Base-by-base conservation (phyloP, 2,113 vertebrate genomes). In the Rhinoptilus africanus region DNA sequence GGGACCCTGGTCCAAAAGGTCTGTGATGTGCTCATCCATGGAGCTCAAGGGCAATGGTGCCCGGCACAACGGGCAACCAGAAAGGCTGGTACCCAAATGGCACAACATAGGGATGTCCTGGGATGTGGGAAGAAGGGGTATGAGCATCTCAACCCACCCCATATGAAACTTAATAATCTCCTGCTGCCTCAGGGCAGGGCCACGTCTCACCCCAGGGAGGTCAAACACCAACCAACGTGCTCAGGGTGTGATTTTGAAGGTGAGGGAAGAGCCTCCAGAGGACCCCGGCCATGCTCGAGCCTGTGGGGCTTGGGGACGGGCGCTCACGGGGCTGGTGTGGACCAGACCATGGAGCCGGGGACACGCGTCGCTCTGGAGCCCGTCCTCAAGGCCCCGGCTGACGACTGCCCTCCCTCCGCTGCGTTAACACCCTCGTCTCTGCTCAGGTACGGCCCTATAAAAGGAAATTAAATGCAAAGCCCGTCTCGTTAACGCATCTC, bases 151-250 rank as follows among this genome's bases (percentile, higher is more conserved):
- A 3, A 2, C 34, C 51, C 67, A 56, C 32, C 26, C 27, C 34
- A 1, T 3, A 5, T 7, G 2, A 6, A 47, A 10, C 22, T 8
- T 6, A 4, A 20, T 28, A 4, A 12, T 4, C 45, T 34, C 62
- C 51, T 28, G 14, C 16, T 4, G 7, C n/a, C 47, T 9, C 47
- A 2, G 1, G 3, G 73, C 59, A 28, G 2, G 3, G 60, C 57
- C 13, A 0, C 1, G 9, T 32, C 30, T 54, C 30, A 12, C 48
- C 22, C 43, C 41, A 28, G 1, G 62, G 5, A 26, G 59, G 37
- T 50, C 15, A 7, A 13, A 63, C 11, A 0, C 63, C 39, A 12
- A 63, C n/a, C n/a, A n/a, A n/a, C n/a, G 2, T 2, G 0, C 13
- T 22, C 56, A 1, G 2, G 2, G 26, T 8, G 0, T 0, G 18